Conservation (phyloP, 1,140 invertebrate genomes). For the Mya arenaria region DNA sequence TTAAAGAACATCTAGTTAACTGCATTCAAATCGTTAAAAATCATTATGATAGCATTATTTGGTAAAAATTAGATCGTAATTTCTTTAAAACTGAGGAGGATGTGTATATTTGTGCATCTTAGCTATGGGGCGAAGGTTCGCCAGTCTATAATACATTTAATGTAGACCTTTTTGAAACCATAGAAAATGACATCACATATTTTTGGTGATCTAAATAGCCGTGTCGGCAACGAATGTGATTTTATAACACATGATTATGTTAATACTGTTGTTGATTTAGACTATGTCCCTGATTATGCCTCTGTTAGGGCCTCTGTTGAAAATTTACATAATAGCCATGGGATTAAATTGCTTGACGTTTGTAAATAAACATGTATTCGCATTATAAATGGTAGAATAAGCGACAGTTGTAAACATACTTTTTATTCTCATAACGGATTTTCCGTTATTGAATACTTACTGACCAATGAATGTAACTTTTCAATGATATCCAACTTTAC, state of each 20-base stretch:
- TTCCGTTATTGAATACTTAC: no score
- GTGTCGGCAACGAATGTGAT: background rate
- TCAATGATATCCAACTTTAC: no score
- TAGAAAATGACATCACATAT: background rate
- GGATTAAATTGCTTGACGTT: no score
- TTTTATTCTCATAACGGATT: no score
- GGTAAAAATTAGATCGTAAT: background rate
- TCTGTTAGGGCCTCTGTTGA: no score
- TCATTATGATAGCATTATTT: background rate
- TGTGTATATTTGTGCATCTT: background rate
- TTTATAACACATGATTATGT: background rate
- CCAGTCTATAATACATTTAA: background rate
- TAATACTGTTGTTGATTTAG: background rate
- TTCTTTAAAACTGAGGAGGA: background rate
- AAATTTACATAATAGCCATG: no score
- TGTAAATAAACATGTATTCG: no score
- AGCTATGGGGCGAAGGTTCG: background rate
- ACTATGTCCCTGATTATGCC: no score
- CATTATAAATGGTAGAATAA: no score
- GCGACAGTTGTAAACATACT: no score
- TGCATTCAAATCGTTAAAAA: background rate
- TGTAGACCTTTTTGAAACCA: background rate
- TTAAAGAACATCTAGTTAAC: background rate
- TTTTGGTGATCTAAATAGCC: background rate
- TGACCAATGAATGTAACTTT: no score